These are phyloP conservation scores for Kuschelorhynchus macadamiae DNA, from an alignment of 2,888 invertebrate species.

Conservation along the genomic window DNA sequence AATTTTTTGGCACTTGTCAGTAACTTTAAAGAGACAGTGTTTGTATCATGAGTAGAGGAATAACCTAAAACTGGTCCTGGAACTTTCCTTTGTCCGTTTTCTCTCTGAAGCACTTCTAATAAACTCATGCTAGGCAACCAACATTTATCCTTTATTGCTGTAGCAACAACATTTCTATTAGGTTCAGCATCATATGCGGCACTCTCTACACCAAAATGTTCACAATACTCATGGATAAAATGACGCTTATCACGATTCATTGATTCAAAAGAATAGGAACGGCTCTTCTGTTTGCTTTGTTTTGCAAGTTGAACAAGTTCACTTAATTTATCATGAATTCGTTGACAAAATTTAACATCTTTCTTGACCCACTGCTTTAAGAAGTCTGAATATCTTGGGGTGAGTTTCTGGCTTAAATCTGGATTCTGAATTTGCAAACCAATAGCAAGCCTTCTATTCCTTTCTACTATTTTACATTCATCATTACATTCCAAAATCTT, in stretches of 20 bases:
- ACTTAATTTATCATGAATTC: constrained; percentile 86
- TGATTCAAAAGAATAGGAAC: constrained; percentile 87
- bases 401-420: constrained; percentile 83
- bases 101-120: constrained; percentile 84
- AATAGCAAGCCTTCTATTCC: constrained; percentile 90
- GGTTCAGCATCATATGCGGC: constrained; percentile 96
- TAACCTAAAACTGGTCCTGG: constrained; percentile 75
- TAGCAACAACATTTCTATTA: constrained; percentile 95
- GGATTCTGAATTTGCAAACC: constrained; percentile 95
- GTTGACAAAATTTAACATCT: constrained; percentile 84
- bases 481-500: constrained; percentile 91
- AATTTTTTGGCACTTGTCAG: constrained; percentile 25
- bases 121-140: constrained; percentile 92
- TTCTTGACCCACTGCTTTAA: constrained; percentile 87
- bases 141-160: constrained; percentile 76
- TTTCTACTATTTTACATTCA: constrained; percentile 89
- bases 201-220: constrained; percentile 94
- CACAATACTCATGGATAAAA: constrained; percentile 94
- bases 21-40: constrained; percentile 61
- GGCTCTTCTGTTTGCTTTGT: constrained; percentile 74
- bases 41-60: constrained; percentile 56
- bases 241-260: constrained; percentile 95
- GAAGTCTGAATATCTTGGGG: constrained; percentile 89
- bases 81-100: constrained; percentile 84
- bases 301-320: constrained; percentile 91